Conservation (phyloP, 2,113 vertebrate species). For the Hippoglossus stenolepis region DNA sequence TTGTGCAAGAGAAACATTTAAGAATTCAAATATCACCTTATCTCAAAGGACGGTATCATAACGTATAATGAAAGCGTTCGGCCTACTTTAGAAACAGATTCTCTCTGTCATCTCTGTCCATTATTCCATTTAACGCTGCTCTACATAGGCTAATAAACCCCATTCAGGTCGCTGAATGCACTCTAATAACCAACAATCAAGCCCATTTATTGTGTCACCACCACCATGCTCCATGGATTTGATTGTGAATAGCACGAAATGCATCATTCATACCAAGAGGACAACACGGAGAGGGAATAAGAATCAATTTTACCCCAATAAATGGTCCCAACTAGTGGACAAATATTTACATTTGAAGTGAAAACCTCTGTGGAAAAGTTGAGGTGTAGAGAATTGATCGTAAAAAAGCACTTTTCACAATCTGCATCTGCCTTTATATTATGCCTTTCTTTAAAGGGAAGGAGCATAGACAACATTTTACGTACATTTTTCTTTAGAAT, state of each 20-base stretch:
- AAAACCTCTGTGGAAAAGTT: no score
- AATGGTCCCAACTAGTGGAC: no score
- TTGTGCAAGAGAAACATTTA: not conserved
- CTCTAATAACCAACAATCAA: conserved; percentile 59
- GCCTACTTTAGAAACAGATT: not conserved
- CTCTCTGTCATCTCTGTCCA: conserved; percentile 3
- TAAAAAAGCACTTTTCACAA: no score
- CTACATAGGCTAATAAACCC: not conserved
- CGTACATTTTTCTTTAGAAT: no score
- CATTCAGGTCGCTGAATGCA: conserved; percentile 50
- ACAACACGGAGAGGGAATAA: not conserved
- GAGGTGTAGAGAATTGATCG: no score
- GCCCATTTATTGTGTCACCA: conserved; percentile 15
- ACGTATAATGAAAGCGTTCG: not conserved
- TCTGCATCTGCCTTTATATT: no score
- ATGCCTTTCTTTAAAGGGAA: no score
- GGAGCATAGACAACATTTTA: no score
- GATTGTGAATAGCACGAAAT: conserved; percentile 12
- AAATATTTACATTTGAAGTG: no score
- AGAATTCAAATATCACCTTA: not conserved
- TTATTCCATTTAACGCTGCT: conserved; percentile 41
- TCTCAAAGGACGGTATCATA: not conserved
- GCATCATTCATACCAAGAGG: not conserved
- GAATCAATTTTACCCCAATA: no score
- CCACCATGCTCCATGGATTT: not conserved